phyloP scores from a whole-genome alignment of 2,888 invertebrate genomes.

The Epirrita christyi region DNA sequence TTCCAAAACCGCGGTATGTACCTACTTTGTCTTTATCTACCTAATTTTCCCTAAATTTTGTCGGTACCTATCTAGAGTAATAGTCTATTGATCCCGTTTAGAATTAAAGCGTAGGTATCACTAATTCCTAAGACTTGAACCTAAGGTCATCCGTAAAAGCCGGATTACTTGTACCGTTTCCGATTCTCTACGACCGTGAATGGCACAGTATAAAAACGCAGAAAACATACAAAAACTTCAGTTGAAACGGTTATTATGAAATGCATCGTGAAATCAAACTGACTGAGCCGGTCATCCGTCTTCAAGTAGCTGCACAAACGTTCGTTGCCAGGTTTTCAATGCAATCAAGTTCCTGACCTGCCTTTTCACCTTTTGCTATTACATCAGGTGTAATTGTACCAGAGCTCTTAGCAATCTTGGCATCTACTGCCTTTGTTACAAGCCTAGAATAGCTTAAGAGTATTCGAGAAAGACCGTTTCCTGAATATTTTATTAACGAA shows the following conservation, averaged over 20 bases:
- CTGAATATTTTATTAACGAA: no score
- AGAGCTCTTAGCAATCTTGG: background rate
- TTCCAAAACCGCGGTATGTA: no score
- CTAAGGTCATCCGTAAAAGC: constrained; percentile 37
- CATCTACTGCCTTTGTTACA: background rate
- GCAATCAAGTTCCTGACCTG: constrained; percentile 21
- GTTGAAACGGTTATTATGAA: constrained; percentile 56
- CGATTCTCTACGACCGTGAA: constrained; percentile 43
- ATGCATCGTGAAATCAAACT: constrained; percentile 66
- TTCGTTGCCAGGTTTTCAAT: constrained; percentile 16
- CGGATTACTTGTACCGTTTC: constrained; percentile 33
- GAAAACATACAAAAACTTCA: constrained; percentile 41
- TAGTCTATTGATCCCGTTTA: constrained; percentile 11
- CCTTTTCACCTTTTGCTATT: constrained; percentile 1
- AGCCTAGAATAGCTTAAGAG: background rate
- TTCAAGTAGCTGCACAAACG: constrained; percentile 10
- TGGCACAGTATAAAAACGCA: constrained; percentile 38
- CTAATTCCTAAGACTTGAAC: constrained; percentile 28
- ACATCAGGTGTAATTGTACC: background rate
- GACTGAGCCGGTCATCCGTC: constrained; percentile 37
- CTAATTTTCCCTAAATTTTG: no score
- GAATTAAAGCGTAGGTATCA: constrained; percentile 12
- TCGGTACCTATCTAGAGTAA: background rate
- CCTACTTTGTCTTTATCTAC: no score
- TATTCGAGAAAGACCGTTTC: background rate